phyloP scores from a whole-genome alignment of 2,797 vertebrate species.

The Spheniscus humboldti region DNA sequence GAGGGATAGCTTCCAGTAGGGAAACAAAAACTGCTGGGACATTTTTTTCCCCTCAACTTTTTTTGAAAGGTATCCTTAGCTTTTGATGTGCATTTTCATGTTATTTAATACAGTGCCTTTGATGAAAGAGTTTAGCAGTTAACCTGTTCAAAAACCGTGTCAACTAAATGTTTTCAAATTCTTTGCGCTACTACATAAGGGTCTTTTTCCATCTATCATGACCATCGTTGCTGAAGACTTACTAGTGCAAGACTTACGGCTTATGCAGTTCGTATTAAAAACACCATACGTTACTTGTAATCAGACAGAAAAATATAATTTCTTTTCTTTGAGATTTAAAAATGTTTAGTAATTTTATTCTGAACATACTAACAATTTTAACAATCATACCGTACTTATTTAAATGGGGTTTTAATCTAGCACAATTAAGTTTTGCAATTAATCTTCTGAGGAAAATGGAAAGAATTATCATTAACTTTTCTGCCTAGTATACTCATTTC shows the following conservation, averaged over 20 bases:
- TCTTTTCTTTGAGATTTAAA: conserved; percentile 54
- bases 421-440: conserved; percentile 73
- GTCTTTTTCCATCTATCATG: neutral
- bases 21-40: conserved; percentile 32
- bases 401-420: conserved; percentile 74
- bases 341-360: conserved; percentile 66
- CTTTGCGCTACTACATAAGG: neutral
- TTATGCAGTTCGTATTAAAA: conserved; percentile 35
- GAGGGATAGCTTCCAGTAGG: conserved; percentile 9
- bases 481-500: conserved; percentile 59
- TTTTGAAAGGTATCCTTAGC: neutral
- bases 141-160: neutral
- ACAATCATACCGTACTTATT: conserved; percentile 71
- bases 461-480: conserved; percentile 72
- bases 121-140: neutral
- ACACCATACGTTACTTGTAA: conserved; percentile 24
- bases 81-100: neutral
- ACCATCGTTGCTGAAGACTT: neutral
- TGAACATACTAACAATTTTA: conserved; percentile 65
- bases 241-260: neutral
- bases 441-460: conserved; percentile 68
- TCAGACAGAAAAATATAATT: conserved; percentile 38
- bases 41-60: neutral
- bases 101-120: neutral
- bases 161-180: neutral